Evolutionary conservation across 2,113 vertebrate genomes (phyloP).

Genomic region (Bombycilla garrulus): DNA sequence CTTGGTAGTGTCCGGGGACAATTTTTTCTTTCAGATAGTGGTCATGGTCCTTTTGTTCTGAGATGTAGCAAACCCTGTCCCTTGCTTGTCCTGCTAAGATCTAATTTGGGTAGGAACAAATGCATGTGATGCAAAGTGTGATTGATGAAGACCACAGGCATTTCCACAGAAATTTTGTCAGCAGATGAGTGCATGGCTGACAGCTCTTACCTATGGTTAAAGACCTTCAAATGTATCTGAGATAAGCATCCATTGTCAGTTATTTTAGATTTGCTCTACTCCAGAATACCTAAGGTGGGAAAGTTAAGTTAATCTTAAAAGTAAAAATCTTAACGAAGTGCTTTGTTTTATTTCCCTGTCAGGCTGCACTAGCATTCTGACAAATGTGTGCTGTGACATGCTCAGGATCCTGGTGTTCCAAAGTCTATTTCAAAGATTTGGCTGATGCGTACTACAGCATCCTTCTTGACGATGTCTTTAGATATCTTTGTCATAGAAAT

Average conservation of each 20-base stretch:
- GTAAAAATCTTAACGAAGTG: background rate
- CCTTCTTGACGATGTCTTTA: background rate
- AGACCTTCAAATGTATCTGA: background rate
- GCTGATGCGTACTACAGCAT: background rate
- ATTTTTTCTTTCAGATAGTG: background rate
- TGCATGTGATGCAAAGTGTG: background rate
- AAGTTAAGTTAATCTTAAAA: background rate
- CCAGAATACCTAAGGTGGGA: background rate
- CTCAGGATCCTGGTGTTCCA: background rate
- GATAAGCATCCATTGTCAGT: background rate
- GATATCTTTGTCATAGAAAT: background rate
- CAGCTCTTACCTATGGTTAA: background rate
- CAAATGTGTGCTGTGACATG: background rate
- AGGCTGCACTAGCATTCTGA: background rate
- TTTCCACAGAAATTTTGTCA: background rate
- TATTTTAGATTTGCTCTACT: background rate
- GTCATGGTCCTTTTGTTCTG: background rate
- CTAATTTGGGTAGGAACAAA: background rate
- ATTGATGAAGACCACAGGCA: background rate
- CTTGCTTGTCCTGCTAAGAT: background rate
- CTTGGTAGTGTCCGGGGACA: background rate
- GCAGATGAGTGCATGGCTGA: background rate
- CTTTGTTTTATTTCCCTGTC: background rate
- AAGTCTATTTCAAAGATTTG: background rate
- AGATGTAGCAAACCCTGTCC: background rate